A percentile compares a stretch with the other conserved stretches of the same genome.
These are phyloP conservation scores for Opisthocomus hoazin DNA, from an alignment of 2,113 vertebrate genomes.

Conservation along the genomic window DNA sequence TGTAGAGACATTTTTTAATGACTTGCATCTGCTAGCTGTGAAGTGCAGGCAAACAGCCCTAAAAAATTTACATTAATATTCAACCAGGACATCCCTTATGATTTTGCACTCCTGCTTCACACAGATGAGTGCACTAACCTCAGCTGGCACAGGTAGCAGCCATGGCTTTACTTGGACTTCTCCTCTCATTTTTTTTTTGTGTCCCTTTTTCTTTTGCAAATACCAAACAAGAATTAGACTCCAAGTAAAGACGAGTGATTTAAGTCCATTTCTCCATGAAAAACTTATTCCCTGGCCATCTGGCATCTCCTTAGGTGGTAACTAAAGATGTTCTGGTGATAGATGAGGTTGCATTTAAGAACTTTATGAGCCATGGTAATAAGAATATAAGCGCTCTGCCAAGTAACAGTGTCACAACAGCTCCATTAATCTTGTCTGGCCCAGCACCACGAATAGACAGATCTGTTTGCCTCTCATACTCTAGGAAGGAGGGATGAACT, in stretches of 20 bases:
- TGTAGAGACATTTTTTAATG: background rate
- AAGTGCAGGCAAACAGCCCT: background rate
- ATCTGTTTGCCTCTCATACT: background rate
- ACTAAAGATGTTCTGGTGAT: slow-evolving; percentile 10
- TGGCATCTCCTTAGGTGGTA: slow-evolving; percentile 21
- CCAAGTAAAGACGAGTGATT: background rate
- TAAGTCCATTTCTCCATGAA: background rate
- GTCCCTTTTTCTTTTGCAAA: background rate
- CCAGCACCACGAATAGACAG: background rate
- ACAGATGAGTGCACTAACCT: background rate
- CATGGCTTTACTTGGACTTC: background rate
- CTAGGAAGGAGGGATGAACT: background rate
- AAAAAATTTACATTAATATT: background rate
- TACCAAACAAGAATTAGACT: background rate
- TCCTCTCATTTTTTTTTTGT: background rate
- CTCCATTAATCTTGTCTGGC: background rate
- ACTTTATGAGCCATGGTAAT: slow-evolving; percentile 16
- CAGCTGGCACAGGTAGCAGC: background rate
- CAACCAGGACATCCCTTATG: background rate
- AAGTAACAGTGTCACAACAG: background rate
- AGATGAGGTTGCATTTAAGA: slow-evolving; percentile 24
- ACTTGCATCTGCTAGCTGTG: background rate
- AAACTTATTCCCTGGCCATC: slow-evolving; percentile 10
- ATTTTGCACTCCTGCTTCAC: background rate
- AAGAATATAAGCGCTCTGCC: slow-evolving; percentile 9